Base-by-base conservation (phyloP, 2,113 vertebrate genomes). In the Prinia subflava region DNA sequence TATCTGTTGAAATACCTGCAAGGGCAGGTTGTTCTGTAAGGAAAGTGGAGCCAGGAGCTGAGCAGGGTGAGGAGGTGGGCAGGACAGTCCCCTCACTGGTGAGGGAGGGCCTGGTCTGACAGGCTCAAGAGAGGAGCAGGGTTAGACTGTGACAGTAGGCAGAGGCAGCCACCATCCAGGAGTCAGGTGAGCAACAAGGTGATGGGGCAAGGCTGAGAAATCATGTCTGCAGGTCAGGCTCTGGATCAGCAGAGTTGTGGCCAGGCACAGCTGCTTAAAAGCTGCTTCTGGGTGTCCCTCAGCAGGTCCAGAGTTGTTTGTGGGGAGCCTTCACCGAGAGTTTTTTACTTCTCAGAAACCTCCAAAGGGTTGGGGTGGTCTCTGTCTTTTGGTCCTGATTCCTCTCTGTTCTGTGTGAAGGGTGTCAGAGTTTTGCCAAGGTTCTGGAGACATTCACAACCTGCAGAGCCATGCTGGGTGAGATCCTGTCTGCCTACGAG, bases 401-500 rank as follows among this genome's bases (percentile, higher is more conserved):
- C 4, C 4, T 17, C 14, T 82, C 14, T 81, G 22, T 33, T 31
- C 39, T 84, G 5, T 90, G 35, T 56, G 56, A 95, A 99, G 99
- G 99, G 8, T 99, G 99, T 68, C 98, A 98, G 22, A 98, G 98
- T 55, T 99, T 99, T 17, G 47, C 97, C 25, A 98, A 98, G 57
- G 98, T 99, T 46, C 97, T 99, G 96, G 97, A 98, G 94, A 98
- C 98, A 0, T 99, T 99, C 95, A 97, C 98, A 73, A 95, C 98
- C 56, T 98, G 98, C 97, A 98, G 96, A 95, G 94, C 96, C 70
- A 98, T 98, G 98, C 98, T 99, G 96, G 99, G 99, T 7, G 99
- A 99, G 96, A 98, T 99, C 95, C 98, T 99, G 71, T 99, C 99
- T 7, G 99, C 99, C 4, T 99, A 95, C 0, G 99, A 99, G 94